Evolutionary conservation across 2,113 vertebrate species (phyloP).

Genomic region (Glareola pratincola): DNA sequence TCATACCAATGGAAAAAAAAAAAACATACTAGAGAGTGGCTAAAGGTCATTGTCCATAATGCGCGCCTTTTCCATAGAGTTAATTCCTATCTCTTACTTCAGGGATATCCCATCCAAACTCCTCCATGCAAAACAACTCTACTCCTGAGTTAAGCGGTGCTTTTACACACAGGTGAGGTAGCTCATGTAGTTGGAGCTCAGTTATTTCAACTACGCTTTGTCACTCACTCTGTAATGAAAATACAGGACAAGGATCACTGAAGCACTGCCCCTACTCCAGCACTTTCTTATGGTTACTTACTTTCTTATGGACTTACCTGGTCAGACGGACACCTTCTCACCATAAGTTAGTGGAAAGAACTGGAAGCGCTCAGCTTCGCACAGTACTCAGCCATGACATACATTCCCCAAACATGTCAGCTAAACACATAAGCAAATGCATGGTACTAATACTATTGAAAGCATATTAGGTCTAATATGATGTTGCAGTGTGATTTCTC

Average conservation of each 20-base stretch:
- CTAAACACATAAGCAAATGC: not conserved
- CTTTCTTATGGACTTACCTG: not conserved
- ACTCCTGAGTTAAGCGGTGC: fast-evolving
- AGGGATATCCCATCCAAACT: not conserved
- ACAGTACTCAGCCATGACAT: not conserved
- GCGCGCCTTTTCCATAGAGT: not conserved
- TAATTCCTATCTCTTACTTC: not conserved
- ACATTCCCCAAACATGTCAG: not conserved
- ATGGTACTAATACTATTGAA: not conserved
- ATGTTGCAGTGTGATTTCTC: not conserved
- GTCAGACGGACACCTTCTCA: not conserved
- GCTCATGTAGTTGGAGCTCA: not conserved
- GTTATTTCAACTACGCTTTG: not conserved
- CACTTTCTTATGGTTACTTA: fast-evolving
- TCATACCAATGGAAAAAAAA: not conserved
- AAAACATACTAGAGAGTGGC: not conserved
- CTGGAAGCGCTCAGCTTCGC: not conserved
- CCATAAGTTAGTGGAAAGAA: not conserved
- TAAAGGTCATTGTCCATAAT: not conserved
- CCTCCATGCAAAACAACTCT: not conserved
- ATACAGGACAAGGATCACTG: not conserved
- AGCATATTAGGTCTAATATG: not conserved
- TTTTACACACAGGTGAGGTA: not conserved
- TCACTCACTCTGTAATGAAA: not conserved
- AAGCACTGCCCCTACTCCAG: not conserved